These are phyloP conservation scores for Pterocles orientalis DNA, from an alignment of 2,113 vertebrate species.

Conservation along the genomic window DNA sequence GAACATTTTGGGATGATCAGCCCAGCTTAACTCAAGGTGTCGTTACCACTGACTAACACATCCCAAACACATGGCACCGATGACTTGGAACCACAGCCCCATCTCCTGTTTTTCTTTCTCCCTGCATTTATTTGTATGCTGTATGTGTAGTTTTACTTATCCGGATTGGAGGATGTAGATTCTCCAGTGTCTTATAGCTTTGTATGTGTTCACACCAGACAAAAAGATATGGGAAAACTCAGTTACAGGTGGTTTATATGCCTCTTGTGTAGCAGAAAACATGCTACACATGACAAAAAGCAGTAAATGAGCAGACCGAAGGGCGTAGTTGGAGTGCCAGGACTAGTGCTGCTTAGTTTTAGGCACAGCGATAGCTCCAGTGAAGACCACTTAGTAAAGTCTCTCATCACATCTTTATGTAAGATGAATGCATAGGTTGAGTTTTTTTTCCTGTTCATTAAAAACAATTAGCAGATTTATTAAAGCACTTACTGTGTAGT, in stretches of 20 bases:
- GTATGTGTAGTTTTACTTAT: not conserved
- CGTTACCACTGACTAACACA: not conserved
- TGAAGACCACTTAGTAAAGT: not conserved
- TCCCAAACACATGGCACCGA: not conserved
- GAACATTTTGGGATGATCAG: not conserved
- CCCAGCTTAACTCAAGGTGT: not conserved
- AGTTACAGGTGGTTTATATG: not conserved
- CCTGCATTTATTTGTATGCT: not conserved
- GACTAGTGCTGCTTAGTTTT: not conserved
- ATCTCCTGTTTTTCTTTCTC: not conserved
- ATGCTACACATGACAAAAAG: not conserved
- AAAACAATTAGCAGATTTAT: not conserved
- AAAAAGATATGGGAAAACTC: not conserved
- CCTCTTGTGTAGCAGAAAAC: not conserved
- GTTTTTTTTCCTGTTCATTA: not conserved
- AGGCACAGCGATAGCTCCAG: not conserved
- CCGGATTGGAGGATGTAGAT: not conserved
- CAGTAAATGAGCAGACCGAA: not conserved
- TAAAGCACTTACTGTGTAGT: not conserved
- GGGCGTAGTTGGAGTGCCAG: not conserved
- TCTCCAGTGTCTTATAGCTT: not conserved
- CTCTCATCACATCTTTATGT: not conserved
- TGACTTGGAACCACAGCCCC: not conserved
- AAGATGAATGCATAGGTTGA: not conserved
- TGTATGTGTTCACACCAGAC: not conserved